These are phyloP conservation scores for Scaptomyza cyrtandrae DNA, from an alignment of 2,888 invertebrate genomes.

Conservation along the genomic window DNA sequence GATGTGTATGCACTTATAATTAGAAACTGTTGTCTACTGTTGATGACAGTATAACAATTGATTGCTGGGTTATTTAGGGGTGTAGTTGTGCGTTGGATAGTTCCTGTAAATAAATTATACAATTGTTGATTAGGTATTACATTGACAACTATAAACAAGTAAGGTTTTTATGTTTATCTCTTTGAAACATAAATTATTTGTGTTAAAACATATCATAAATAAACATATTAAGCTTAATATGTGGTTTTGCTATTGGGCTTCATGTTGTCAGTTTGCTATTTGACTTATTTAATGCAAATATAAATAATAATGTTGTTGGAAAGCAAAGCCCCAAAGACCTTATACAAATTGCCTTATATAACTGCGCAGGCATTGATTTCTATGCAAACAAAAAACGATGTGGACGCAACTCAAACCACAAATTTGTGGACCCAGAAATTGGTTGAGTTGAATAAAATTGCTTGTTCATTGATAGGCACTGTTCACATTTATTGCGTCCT, in stretches of 20 bases:
- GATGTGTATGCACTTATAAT: background rate
- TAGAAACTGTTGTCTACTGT: constrained; percentile 1
- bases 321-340: constrained; percentile 46
- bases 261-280: constrained; percentile 28
- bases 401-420: constrained; percentile 10
- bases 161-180: background rate
- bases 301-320: constrained; percentile 17
- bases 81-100: constrained; percentile 71
- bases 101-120: constrained; percentile 66
- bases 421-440: constrained; percentile 5
- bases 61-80: constrained; percentile 41
- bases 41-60: constrained; percentile 3
- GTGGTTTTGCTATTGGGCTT: background rate
- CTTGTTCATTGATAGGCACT: constrained; percentile 2
- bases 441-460: constrained; percentile 11
- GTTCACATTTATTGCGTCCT: constrained; percentile 18
- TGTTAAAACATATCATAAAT: too few relatives aligned
- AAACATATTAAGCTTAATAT: too few relatives aligned
- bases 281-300: constrained; percentile 39
- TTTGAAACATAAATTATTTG: too few relatives aligned
- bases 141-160: background rate
- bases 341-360: constrained; percentile 33
- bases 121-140: background rate
- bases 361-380: constrained; percentile 24
- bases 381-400: constrained; percentile 36